Conservation (phyloP, 2,113 vertebrate species). For the Tonatia bakeri region DNA sequence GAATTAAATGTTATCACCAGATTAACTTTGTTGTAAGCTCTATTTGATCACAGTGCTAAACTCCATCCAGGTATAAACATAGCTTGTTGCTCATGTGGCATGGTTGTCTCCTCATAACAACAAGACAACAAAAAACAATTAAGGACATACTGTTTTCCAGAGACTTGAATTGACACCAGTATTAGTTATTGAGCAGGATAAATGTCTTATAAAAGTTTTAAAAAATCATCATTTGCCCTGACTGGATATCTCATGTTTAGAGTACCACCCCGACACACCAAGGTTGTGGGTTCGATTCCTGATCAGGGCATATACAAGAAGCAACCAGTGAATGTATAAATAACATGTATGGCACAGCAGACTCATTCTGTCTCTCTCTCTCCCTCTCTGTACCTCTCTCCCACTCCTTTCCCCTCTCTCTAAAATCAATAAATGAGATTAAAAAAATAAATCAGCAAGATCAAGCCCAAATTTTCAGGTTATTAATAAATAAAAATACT, state of each 20-base stretch:
- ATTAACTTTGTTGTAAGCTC: constrained; percentile 58
- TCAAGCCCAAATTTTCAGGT: neutral
- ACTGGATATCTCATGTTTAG: no score
- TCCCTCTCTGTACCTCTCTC: no score
- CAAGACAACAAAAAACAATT: constrained; percentile 32
- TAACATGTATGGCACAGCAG: no score
- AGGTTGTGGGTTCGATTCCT: no score
- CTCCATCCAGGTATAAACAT: constrained; percentile 44
- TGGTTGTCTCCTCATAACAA: constrained; percentile 7
- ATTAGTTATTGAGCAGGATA: constrained; percentile 14
- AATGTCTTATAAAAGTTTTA: neutral
- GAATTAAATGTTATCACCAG: constrained; percentile 59
- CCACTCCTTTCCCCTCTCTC: no score
- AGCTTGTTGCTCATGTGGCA: constrained; percentile 18
- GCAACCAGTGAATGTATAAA: no score
- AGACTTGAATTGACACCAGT: neutral
- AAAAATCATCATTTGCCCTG: neutral
- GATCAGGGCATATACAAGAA: no score
- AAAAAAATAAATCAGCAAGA: neutral
- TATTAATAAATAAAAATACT: neutral
- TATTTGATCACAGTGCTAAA: constrained; percentile 52
- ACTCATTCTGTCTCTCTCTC: no score
- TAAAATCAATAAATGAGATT: no score
- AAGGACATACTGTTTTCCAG: neutral
- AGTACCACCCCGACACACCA: no score